A percentile compares a stretch with the other conserved stretches of the same genome.
Evolutionary conservation across 2,113 vertebrate species (phyloP).

Genomic region (Thryonomys swinderianus): DNA sequence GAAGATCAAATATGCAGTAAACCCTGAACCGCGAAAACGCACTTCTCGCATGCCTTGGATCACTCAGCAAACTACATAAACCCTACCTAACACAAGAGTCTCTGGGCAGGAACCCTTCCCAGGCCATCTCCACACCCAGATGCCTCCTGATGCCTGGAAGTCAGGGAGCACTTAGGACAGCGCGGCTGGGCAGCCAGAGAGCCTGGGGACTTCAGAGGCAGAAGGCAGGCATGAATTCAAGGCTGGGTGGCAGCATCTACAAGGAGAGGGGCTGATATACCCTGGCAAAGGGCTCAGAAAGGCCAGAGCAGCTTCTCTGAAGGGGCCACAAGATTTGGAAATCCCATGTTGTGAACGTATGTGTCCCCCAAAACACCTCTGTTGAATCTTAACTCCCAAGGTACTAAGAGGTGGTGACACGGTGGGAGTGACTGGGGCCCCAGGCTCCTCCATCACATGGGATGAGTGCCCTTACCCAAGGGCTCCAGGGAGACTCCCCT

Average conservation of each 20-base stretch:
- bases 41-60: not conserved
- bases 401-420: not conserved
- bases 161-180: not conserved
- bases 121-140: not conserved
- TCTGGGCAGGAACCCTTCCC: not conserved
- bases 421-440: too few species aligned
- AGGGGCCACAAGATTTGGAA: not conserved
- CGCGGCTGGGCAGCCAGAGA: not conserved
- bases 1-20: conserved; percentile 51
- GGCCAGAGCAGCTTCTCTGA: not conserved
- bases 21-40: conserved; percentile 40
- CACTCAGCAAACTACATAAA: not conserved
- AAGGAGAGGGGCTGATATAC: not conserved
- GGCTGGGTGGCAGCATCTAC: not conserved
- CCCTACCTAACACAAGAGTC: not conserved
- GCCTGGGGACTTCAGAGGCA: not conserved
- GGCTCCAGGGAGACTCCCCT: not conserved
- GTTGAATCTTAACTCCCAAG: not conserved
- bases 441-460: not conserved
- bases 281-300: not conserved
- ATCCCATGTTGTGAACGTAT: not conserved
- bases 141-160: not conserved
- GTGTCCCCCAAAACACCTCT: not conserved
- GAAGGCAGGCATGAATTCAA: not conserved
- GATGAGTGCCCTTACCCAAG: not conserved